Conservation (phyloP, 2,888 invertebrate genomes). For the Coremacera marginata region DNA sequence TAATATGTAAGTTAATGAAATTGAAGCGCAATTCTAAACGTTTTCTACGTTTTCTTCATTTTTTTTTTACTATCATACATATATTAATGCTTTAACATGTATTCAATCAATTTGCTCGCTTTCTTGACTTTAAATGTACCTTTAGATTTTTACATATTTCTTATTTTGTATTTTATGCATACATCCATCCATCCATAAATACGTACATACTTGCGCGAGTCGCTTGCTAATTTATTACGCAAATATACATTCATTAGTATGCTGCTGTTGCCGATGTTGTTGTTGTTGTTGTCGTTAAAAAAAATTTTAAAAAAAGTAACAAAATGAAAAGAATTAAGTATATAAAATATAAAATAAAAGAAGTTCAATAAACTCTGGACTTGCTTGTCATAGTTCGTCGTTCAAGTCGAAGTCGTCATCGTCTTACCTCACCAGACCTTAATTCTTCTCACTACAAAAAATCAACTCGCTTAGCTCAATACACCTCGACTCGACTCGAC, state of each 20-base stretch:
- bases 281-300: conserved; percentile 42
- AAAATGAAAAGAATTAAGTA: conserved; percentile 36
- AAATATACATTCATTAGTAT: conserved; percentile 52
- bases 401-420: not conserved
- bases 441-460: not conserved
- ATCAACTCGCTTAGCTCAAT: not conserved
- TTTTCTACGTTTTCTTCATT: too few relatives aligned
- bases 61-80: not conserved
- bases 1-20: not conserved
- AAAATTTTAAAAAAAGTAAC: conserved; percentile 49
- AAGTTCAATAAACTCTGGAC: conserved; percentile 63
- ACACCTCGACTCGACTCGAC: not conserved
- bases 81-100: conserved; percentile 44
- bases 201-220: conserved; percentile 35
- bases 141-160: not conserved
- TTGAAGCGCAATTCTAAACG: not conserved
- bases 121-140: conserved; percentile 26
- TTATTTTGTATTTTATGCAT: not conserved
- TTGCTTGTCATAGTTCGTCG: conserved; percentile 30
- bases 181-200: not conserved
- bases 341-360: conserved; percentile 42
- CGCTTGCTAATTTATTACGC: conserved; percentile 55
- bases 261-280: conserved; percentile 45
- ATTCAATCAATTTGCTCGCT: conserved; percentile 51
- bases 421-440: not conserved